Evolutionary conservation across 1,140 invertebrate genomes (phyloP).

Genomic region (Araneus ventricosus): DNA sequence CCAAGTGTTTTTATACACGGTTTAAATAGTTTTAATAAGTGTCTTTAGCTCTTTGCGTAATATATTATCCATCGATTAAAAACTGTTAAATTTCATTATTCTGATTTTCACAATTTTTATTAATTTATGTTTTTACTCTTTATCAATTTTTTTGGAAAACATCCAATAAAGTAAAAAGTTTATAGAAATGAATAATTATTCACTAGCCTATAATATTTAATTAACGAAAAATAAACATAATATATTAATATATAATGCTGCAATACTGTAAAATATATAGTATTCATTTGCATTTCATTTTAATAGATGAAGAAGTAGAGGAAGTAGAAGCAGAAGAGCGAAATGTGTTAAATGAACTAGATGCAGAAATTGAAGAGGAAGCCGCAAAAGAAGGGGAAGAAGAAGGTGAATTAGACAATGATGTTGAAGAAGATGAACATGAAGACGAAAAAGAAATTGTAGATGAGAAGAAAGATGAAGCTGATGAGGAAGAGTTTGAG

Average conservation of each 20-base stretch:
- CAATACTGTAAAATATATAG: not conserved
- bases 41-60: no score
- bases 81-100: no score
- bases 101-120: no score
- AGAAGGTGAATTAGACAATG: not conserved
- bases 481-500: not conserved
- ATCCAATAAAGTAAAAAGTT: no score
- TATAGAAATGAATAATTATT: not conserved
- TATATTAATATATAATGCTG: no score
- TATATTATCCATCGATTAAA: no score
- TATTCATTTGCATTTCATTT: not conserved
- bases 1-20: no score
- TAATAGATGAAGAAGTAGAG: not conserved
- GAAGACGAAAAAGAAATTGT: not conserved
- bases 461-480: not conserved
- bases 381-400: not conserved
- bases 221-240: no score
- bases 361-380: not conserved
- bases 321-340: not conserved
- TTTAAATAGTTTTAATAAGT: no score
- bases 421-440: not conserved
- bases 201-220: no score
- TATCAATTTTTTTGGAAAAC: no score
- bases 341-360: not conserved
- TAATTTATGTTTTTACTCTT: no score